Conservation (phyloP, 1,140 invertebrate genomes). For the Dryas iulia region DNA sequence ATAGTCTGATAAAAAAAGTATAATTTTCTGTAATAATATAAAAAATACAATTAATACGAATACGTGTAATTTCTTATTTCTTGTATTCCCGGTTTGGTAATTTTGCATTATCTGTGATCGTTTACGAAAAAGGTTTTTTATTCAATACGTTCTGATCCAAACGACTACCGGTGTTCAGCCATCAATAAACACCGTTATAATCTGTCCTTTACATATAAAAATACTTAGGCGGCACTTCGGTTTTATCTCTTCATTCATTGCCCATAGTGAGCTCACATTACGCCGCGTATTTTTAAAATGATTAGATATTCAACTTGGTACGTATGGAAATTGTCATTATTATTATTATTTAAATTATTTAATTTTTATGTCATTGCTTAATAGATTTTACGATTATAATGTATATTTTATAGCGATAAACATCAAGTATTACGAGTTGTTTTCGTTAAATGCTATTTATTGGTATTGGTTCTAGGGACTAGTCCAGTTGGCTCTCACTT, state of each 20-base stretch:
- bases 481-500: too few relatives aligned
- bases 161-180: slow-evolving; percentile 51
- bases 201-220: slow-evolving; percentile 54
- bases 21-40: too few relatives aligned
- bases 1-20: too few relatives aligned
- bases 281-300: slow-evolving; percentile 12
- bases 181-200: slow-evolving; percentile 54
- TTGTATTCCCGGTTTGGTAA: not conserved
- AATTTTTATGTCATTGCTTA: slow-evolving; percentile 1
- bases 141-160: slow-evolving; percentile 28
- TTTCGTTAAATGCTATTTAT: too few relatives aligned
- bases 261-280: slow-evolving; percentile 21
- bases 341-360: not conserved
- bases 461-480: too few relatives aligned
- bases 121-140: slow-evolving; percentile 32
- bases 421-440: not conserved
- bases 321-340: not conserved
- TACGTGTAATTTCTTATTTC: not conserved
- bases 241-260: slow-evolving; percentile 59
- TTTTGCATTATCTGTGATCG: slow-evolving; percentile 33
- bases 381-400: not conserved
- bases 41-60: not conserved
- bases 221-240: slow-evolving; percentile 43
- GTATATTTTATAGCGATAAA: not conserved
- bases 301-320: slow-evolving; percentile 7